Evolutionary conservation across 2,888 invertebrate species (phyloP).

Genomic region (Keiferia lycopersicella): DNA sequence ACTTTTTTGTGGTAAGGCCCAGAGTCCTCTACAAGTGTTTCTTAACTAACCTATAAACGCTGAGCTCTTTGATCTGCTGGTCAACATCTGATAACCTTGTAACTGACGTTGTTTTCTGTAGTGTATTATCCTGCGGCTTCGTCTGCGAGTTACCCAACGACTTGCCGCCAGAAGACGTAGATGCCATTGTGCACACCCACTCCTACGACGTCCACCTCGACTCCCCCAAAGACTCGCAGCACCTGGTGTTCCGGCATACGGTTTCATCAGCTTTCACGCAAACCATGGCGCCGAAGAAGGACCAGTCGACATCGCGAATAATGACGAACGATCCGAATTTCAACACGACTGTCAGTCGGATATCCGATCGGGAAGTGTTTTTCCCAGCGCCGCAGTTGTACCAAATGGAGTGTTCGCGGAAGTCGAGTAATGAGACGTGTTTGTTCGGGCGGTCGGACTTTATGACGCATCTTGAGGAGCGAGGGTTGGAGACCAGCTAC

Average conservation of each 20-base stretch:
- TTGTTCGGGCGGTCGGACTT: slow-evolving; percentile 59
- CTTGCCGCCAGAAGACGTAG: slow-evolving; percentile 65
- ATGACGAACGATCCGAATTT: slow-evolving; percentile 81
- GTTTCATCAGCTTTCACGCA: slow-evolving; percentile 55
- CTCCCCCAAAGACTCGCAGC: slow-evolving; percentile 57
- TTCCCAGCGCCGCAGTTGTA: slow-evolving; percentile 83
- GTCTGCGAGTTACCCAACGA: slow-evolving; percentile 75
- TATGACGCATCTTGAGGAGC: slow-evolving; percentile 52
- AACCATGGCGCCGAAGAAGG: slow-evolving; percentile 61
- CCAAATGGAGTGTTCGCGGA: slow-evolving; percentile 59
- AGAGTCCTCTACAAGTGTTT: too few species aligned
- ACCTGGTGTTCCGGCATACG: slow-evolving; percentile 68
- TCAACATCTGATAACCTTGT: background rate
- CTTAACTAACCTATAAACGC: too few species aligned
- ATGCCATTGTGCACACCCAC: slow-evolving; percentile 70
- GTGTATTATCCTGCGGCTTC: slow-evolving; percentile 81
- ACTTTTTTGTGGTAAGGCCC: too few species aligned
- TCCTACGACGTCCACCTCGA: slow-evolving; percentile 80
- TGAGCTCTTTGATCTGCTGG: too few species aligned
- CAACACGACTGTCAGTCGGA: slow-evolving; percentile 78
- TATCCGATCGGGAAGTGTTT: slow-evolving; percentile 79
- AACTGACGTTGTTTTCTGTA: slow-evolving; percentile 38
- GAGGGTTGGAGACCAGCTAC: slow-evolving; percentile 46
- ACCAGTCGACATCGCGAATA: slow-evolving; percentile 76
- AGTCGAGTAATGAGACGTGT: slow-evolving; percentile 64